Evolutionary conservation across 2,888 invertebrate species (phyloP), one percentile per base, ranked within the genome.

Genomic region (Melanostoma mellinum): DNA sequence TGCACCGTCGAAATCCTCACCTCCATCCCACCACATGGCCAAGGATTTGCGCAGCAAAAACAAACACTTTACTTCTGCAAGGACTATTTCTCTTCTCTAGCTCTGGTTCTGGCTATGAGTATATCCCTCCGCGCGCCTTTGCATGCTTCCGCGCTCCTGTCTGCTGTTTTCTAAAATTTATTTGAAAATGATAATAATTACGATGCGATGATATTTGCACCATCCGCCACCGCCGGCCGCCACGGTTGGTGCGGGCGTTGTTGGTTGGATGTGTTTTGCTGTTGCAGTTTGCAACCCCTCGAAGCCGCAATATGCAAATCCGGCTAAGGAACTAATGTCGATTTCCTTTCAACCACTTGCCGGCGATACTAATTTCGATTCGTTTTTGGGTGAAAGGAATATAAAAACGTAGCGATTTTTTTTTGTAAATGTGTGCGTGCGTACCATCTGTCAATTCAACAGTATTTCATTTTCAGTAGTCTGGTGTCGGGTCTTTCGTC

Each of bases 101-200:
- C 53, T 63, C 69, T 63, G 20, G 20, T 20, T 20, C 20, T 20
- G 20, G 20, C 20, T 20, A 20, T 20, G 20, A 20, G 20, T 20
- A 20, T 1, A 20, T 20, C 20, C 20, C 20, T n/a, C n/a, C 20
- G 20, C 20, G 1, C 67, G 48, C 74, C 74, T 53, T 58, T 74
- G 55, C 74, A 56, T 67, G 58, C 77, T 42, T 63, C 60, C 44
- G 61, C 40, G 36, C 78, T 71, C 61, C 68, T 65, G 82, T 78
- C 82, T 74, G 65, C 58, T 42, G 44, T 84, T 84, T 84, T 78
- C 84, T 84, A 84, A 79, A 84, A 84, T 84, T 84, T 84, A 84
- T 84, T 84, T 84, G 78, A 78, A 84, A 84, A 84, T 84, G 78
- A 84, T 84, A 84, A 84, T 84, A 84, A 84, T 84, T 84, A 84